Base-by-base conservation (phyloP, 2,888 invertebrate species). In the Eurois occulta region DNA sequence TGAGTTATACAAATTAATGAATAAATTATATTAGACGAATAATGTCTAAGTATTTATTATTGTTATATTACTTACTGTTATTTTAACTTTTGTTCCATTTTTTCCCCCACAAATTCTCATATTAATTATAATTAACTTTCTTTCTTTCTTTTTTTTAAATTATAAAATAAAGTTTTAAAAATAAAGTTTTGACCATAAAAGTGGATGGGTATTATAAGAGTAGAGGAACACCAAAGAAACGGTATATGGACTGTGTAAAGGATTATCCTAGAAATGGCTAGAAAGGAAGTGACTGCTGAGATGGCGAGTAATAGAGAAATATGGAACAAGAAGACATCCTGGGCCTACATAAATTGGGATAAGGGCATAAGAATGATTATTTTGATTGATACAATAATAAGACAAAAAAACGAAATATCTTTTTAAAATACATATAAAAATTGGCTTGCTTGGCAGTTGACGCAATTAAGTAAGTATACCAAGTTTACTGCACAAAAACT, bases 1-100 rank as follows among this genome's bases (percentile, higher is more conserved):
- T 72, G 64, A 67, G 65, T 72, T 24, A 72, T 83, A 81, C 66
- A 77, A 78, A 76, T 62, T 74, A 41, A 76, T 84, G 75, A 84
- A 81, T 85, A 69, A 85, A 78, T 74, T 89, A 90, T 84, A 78
- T 79, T 83, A 83, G 76, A 84, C 79, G 69, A 85, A 86, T 85
- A 84, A 65, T 28, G 41, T 41, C 24, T n/a, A 16, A 38, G 24
- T 65, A 16, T 65, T 65, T 65, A 41, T 18, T 65, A 35, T 24
- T 35, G 32, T 35, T 62, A 55, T 62, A 35, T 4, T n/a, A n/a
- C n/a, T n/a, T n/a, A 41, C 35, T 62, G 4, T 58, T 28, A 58
- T 58, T 58, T 28, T 58, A 58, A 28, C 6, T 58, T 16, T 28
- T 18, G 28, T 58, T 28, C 28, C 16, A 55, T 55, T 13, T 55